Evolutionary conservation across 1,140 invertebrate species (phyloP), one percentile per base, ranked within the genome.

Genomic region (Frieseomelitta varia): DNA sequence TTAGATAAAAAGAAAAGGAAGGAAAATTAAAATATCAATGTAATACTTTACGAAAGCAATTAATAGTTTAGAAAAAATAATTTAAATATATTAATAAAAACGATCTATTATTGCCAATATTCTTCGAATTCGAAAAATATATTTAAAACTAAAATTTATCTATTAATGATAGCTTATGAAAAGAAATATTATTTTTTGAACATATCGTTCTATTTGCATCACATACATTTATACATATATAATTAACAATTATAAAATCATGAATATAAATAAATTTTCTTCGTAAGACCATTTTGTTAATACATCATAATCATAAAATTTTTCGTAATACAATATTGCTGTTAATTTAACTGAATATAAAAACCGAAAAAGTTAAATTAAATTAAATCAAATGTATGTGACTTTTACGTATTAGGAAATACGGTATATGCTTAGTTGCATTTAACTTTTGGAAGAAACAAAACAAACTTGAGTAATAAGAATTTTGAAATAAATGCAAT

Each of bases 171-270:
- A n/a, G 21, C 11, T 21, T 17, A 47, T 78, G 78, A 8, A 14
- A 78, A 72, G 12, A 30, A 69, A 47, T 30, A 47, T 8, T 3
- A 21, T 61, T 79, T 53, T 84, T 85, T 73, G 74, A 85, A 30
- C 81, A 81, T 76, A 90, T 86, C 81, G 73, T 87, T 89, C 87
- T 85, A 85, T 87, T 85, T 88, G 88, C 81, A 90, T 89, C 87
- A 85, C 86, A 86, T 90, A 85, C 68, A 81, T 84, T 39, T 39
- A 24, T 71, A 30, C 30, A 85, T 85, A 89, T 79, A 84, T 74
- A 88, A 87, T 73, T 87, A 87, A 90, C 39, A 47, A 71, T 39
- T n/a, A 21, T 71, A n/a, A 71, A 71, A 47, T 68, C 1, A 12
- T 39, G 21, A 14, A 68, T 21, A 85, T 86, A 83, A 88, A 87